Percentiles rank a stretch among this genome's conserved stretches.
phyloP scores from a whole-genome alignment of 2,113 vertebrate species.

The Hyperoodon ampullatus region DNA sequence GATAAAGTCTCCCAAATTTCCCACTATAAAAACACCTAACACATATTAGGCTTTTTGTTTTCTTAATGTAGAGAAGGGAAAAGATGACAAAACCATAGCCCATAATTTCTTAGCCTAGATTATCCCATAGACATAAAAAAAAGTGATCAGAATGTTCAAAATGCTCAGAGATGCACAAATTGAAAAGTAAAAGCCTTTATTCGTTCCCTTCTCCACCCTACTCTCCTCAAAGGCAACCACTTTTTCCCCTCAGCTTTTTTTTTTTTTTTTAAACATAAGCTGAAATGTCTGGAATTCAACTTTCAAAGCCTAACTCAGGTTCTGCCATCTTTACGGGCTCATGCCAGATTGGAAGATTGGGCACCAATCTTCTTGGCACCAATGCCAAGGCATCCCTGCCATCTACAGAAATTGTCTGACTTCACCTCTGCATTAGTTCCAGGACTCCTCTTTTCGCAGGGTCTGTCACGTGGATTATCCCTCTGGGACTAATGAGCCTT shows the following conservation, averaged over 20 bases:
- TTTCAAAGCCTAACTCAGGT: not conserved
- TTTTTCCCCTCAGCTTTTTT: not conserved
- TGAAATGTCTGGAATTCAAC: not conserved
- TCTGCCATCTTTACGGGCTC: not conserved
- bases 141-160: not conserved
- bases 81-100: not conserved
- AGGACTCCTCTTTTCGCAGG: not conserved
- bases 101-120: not conserved
- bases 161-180: not conserved
- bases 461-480: not conserved
- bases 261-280: not conserved
- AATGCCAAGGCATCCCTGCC: not conserved
- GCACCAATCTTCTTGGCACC: not conserved
- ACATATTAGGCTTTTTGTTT: not conserved
- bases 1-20: slow-evolving; percentile 1
- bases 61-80: not conserved
- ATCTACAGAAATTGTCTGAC: not conserved
- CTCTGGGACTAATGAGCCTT: not conserved
- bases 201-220: not conserved
- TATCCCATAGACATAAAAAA: not conserved
- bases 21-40: not conserved
- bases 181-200: not conserved
- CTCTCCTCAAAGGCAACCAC: not conserved
- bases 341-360: not conserved
- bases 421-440: not conserved